A percentile compares a stretch with the other conserved stretches of the same genome.
phyloP scores from a whole-genome alignment of 2,888 invertebrate genomes.

The Melipona bicolor region DNA sequence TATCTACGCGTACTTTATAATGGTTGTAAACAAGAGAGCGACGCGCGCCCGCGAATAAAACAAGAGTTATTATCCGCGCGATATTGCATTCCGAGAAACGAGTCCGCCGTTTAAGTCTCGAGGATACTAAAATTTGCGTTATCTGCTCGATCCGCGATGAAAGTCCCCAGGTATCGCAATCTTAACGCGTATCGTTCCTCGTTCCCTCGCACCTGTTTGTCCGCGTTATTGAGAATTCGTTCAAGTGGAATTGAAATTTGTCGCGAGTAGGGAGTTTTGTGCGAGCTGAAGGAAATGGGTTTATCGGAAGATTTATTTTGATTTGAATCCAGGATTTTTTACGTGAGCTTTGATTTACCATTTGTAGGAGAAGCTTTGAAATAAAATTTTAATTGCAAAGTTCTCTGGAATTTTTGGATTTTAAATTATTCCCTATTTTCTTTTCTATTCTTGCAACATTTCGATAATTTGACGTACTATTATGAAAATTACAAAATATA shows the following conservation, averaged over 20 bases:
- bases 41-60: conserved; percentile 13
- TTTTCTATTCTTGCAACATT: too few species aligned
- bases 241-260: background rate
- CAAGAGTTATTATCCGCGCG: conserved; percentile 23
- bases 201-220: background rate
- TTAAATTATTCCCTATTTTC: too few species aligned
- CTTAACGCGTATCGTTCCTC: background rate
- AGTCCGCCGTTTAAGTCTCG: background rate
- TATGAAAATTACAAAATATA: background rate
- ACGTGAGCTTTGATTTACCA: background rate
- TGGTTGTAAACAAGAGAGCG: conserved; percentile 34
- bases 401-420: too few species aligned
- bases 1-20: conserved; percentile 31
- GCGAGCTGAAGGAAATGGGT: background rate
- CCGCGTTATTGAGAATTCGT: background rate
- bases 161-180: background rate
- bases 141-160: background rate
- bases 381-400: background rate
- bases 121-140: conserved; percentile 17
- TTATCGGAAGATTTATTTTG: background rate
- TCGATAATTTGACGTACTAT: background rate
- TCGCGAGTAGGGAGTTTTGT: background rate
- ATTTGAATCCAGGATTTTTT: background rate
- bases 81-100: conserved; percentile 5
- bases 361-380: background rate